Percentiles rank a stretch among this genome's conserved stretches.
Conservation (phyloP, 1,140 invertebrate genomes). For the Brachionus sp. region DNA sequence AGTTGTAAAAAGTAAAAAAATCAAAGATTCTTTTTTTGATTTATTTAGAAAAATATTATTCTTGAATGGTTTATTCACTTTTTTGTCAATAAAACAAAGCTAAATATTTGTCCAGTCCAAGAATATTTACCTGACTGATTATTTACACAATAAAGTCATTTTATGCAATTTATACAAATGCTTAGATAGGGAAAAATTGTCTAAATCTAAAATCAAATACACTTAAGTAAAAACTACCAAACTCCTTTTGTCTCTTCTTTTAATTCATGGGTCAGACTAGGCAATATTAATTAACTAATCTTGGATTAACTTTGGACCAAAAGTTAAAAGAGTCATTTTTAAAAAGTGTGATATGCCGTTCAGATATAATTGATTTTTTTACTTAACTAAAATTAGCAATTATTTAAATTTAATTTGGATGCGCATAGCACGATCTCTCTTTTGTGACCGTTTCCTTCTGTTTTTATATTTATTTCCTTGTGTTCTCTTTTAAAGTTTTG, state of each 20-base stretch:
- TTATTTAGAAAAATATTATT: neutral
- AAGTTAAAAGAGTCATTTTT: neutral
- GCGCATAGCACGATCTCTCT: neutral
- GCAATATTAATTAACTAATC: neutral
- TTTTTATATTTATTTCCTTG: neutral
- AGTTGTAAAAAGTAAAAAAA: neutral
- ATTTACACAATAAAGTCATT: conserved; percentile 4
- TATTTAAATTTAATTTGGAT: neutral
- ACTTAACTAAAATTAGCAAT: neutral
- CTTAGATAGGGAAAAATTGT: neutral
- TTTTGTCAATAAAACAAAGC: neutral
- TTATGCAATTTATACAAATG: neutral
- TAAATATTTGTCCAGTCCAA: neutral
- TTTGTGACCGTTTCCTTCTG: neutral
- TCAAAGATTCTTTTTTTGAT: neutral
- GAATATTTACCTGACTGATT: neutral
- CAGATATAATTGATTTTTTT: neutral
- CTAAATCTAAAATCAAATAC: neutral
- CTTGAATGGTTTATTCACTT: neutral
- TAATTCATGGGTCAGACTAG: neutral
- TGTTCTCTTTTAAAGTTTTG: neutral
- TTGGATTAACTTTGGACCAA: neutral
- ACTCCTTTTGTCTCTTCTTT: neutral
- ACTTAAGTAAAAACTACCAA: neutral
- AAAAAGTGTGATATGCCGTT: neutral